These are phyloP conservation scores for Macroglossus sobrinus DNA, from an alignment of 2,113 vertebrate species.

Conservation along the genomic window DNA sequence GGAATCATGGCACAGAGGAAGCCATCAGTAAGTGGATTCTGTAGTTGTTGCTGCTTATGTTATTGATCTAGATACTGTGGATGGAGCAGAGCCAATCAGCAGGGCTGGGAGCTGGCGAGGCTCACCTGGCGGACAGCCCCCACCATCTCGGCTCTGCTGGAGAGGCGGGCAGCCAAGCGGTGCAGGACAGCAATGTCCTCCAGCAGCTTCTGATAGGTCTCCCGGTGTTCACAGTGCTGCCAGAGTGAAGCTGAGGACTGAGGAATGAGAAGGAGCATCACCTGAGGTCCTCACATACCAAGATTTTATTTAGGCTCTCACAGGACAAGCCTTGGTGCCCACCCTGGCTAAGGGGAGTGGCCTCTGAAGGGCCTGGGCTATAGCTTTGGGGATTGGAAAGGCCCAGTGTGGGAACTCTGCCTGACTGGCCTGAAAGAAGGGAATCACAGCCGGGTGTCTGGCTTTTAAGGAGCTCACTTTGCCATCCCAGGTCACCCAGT, in stretches of 20 bases:
- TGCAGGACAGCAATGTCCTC: conserved; percentile 92
- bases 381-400: not conserved
- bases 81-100: not conserved
- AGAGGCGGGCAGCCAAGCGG: conserved; percentile 91
- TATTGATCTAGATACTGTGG: no score
- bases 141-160: conserved; percentile 95
- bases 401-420: not conserved
- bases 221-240: conserved; percentile 95
- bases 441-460: not conserved
- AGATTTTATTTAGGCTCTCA: not conserved
- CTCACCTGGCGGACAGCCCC: conserved; percentile 95
- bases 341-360: not conserved
- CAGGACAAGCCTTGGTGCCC: not conserved
- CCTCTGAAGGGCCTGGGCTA: not conserved
- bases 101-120: not conserved
- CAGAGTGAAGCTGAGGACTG: conserved; percentile 92
- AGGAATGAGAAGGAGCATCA: not conserved
- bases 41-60: not conserved
- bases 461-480: not conserved
- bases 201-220: conserved; percentile 92
- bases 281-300: not conserved
- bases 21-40: no score
- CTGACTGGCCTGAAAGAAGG: not conserved
- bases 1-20: not conserved
- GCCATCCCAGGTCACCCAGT: not conserved